Percentiles rank a stretch among this genome's conserved stretches.
Conservation (phyloP, 2,113 vertebrate species). For the Bos indicus region DNA sequence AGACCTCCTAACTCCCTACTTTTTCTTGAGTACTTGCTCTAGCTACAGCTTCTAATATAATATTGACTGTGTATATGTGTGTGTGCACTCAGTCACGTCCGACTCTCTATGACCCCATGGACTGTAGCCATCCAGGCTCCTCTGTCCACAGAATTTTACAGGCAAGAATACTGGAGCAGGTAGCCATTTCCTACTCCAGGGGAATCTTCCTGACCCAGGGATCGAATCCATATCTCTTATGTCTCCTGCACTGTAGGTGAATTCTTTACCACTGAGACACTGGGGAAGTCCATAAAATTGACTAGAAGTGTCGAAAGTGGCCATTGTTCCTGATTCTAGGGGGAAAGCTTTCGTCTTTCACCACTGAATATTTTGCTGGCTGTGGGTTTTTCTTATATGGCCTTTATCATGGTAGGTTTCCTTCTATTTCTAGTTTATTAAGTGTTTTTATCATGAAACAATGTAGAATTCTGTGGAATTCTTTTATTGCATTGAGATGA, state of each 20-base stretch:
- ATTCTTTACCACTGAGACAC: not conserved
- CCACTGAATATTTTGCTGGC: not conserved
- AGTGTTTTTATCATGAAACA: not conserved
- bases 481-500: not conserved
- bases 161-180: not conserved
- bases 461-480: not conserved
- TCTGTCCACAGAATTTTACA: not conserved
- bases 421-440: not conserved
- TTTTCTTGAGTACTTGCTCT: not conserved
- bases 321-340: not conserved
- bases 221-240: not conserved
- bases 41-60: not conserved
- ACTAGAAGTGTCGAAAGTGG: not conserved
- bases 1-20: not conserved
- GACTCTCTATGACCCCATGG: not conserved
- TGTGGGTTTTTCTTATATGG: not conserved
- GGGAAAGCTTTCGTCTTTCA: not conserved
- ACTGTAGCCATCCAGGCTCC: not conserved
- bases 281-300: not conserved
- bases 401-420: not conserved
- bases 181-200: not conserved
- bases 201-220: not conserved
- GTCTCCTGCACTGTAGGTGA: not conserved
- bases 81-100: not conserved
- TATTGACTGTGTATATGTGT: not conserved